Percentiles rank a stretch among this genome's conserved stretches.
Evolutionary conservation across 2,797 vertebrate species (phyloP).

Genomic region (Microctenopoma steveboyesi): DNA sequence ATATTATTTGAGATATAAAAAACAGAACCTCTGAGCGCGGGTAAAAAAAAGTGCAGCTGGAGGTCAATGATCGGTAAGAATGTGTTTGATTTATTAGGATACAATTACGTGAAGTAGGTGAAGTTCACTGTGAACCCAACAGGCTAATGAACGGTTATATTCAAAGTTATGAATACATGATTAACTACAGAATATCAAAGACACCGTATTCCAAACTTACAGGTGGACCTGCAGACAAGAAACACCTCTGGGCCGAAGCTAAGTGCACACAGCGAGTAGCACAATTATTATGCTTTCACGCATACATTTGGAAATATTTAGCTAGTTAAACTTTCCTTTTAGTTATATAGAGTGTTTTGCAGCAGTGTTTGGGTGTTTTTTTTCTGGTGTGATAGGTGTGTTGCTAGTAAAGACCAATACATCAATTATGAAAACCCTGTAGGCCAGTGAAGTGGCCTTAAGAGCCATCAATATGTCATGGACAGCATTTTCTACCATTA

Average conservation of each 20-base stretch:
- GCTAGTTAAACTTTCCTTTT: not conserved
- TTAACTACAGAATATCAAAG: not conserved
- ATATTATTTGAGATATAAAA: slow-evolving; percentile 8
- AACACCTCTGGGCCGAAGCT: not conserved
- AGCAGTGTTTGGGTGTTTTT: not conserved
- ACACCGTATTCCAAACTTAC: not conserved
- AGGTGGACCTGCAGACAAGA: not conserved
- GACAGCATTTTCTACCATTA: slow-evolving; percentile 5
- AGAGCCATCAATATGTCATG: not conserved
- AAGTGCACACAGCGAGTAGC: not conserved
- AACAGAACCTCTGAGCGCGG: slow-evolving; percentile 23
- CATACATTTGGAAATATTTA: not conserved
- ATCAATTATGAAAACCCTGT: slow-evolving; percentile 3
- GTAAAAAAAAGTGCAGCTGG: not conserved
- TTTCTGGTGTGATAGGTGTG: not conserved
- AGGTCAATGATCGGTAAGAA: not conserved
- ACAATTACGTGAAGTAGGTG: slow-evolving; percentile 5
- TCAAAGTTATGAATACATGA: not conserved
- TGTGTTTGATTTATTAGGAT: slow-evolving; percentile 6
- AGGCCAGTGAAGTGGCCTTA: not conserved
- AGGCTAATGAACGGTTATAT: not conserved
- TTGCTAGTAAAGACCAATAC: not conserved
- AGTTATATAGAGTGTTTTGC: not conserved
- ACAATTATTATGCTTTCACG: no score
- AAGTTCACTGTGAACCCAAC: slow-evolving; percentile 1